Base-by-base conservation (phyloP, 2,888 invertebrate species). In the Teleogryllus oceanicus region DNA sequence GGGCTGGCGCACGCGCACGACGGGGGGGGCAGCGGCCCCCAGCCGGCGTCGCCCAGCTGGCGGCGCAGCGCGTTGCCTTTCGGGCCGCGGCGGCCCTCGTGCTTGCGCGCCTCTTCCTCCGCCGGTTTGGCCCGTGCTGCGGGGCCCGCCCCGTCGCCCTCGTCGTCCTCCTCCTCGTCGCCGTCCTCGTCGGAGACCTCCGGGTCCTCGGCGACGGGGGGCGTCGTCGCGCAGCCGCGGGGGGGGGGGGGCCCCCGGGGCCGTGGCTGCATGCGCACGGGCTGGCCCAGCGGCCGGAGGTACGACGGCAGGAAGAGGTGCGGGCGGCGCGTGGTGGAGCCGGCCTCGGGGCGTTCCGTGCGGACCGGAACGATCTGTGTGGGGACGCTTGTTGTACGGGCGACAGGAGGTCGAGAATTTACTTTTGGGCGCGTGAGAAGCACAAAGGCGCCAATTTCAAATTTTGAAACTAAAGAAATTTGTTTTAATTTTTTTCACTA, bases 21-120 rank as follows among this genome's bases (percentile, higher is more conserved):
- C 88, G 82, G 90, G 91, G 1, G 84, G 83, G 81, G 85, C 77
- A 89, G 87, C 77, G 88, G 87, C 0, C 86, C 85, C 0, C 77
- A 50, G 78, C 50, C 85, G 85, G n/a, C 91, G 79, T 90, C 90
- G 78, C 89, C 87, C 51, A 93, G 86, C 84, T 93, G 92, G 75
- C 93, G 88, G 80, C 93, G 88, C 49, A 93, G 86, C 0, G 89
- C 88, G 84, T 92, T 93, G 2, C 91, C 90, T 84, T 89, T 78
- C 83, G 83, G 80, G 87, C 88, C 0, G 85, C 85, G 0, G 85
- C 83, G n/a, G 85, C 85, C 82, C 85, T 88, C 84, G 37, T 88
- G 87, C 80, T 87, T 88, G 2, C 87, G 85, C 79, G 89, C 86
- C 81, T 88, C 87, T 18, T 16, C 13, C 11, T 62, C 16, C 12